phyloP scores from a whole-genome alignment of 2,888 invertebrate species.

The Incurvaria masculella region DNA sequence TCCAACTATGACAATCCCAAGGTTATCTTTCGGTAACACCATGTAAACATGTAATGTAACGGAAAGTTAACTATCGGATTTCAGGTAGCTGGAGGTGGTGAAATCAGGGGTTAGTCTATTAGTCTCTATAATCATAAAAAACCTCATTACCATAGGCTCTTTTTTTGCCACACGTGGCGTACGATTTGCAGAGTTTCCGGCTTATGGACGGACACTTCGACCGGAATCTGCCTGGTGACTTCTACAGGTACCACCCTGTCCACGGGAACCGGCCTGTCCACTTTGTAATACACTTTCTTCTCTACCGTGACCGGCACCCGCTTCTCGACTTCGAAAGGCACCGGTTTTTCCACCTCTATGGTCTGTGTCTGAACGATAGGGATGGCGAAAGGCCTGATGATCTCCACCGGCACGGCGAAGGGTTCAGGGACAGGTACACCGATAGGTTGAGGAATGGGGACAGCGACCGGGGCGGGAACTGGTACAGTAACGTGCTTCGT shows the following conservation, averaged over 20 bases:
- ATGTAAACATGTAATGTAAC: no score
- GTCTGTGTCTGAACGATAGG: slow-evolving; percentile 21
- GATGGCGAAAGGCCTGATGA: slow-evolving; percentile 9
- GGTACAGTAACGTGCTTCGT: slow-evolving; percentile 22
- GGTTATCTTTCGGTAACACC: no score
- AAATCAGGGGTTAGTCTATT: no score
- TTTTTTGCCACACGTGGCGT: slow-evolving; percentile 28
- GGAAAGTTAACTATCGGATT: no score
- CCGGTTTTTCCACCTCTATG: slow-evolving; percentile 22
- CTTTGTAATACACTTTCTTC: slow-evolving; percentile 25
- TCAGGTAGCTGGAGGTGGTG: no score
- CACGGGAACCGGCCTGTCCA: slow-evolving; percentile 25
- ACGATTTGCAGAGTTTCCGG: slow-evolving; percentile 25
- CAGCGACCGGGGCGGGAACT: slow-evolving; percentile 20
- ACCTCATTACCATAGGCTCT: background rate
- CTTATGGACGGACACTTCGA: slow-evolving; percentile 20
- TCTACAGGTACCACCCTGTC: slow-evolving; percentile 22
- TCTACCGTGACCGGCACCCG: slow-evolving; percentile 19
- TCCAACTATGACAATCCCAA: no score
- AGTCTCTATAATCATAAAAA: no score
- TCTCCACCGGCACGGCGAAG: slow-evolving; percentile 24
- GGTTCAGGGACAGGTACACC: slow-evolving; percentile 24
- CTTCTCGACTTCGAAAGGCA: slow-evolving; percentile 21
- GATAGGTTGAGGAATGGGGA: slow-evolving; percentile 27
- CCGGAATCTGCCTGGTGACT: slow-evolving; percentile 22